Evolutionary conservation across 2,113 vertebrate genomes (phyloP).

Genomic region (Trachemys scripta): DNA sequence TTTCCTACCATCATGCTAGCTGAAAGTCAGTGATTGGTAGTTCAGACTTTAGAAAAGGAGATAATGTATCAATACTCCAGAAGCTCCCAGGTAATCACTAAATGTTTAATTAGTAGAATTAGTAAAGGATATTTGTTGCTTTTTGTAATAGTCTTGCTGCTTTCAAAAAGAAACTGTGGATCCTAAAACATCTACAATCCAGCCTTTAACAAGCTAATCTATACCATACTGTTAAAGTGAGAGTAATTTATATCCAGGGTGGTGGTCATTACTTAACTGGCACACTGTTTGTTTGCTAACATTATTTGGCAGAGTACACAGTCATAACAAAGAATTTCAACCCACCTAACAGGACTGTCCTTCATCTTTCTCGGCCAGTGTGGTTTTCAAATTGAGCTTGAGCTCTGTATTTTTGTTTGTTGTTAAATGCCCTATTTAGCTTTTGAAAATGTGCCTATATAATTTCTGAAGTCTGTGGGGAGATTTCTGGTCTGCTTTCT

Average conservation of each 20-base stretch:
- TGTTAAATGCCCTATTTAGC: constrained; percentile 69
- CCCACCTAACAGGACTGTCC: constrained; percentile 19
- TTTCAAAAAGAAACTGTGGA: background rate
- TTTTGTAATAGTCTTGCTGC: background rate
- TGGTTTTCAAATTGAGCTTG: constrained; percentile 53
- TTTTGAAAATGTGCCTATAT: constrained; percentile 43
- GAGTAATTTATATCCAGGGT: background rate
- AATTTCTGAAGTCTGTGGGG: constrained; percentile 48
- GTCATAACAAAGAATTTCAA: constrained; percentile 33
- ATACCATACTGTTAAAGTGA: background rate
- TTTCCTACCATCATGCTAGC: background rate
- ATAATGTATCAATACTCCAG: background rate
- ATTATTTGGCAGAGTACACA: constrained; percentile 25
- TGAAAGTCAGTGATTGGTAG: background rate
- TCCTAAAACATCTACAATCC: background rate
- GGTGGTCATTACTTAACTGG: background rate
- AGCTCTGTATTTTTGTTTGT: constrained; percentile 66
- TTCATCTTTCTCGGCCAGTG: constrained; percentile 21
- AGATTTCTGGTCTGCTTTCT: constrained; percentile 65
- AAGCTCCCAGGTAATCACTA: background rate
- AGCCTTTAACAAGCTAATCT: background rate
- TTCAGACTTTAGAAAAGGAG: background rate
- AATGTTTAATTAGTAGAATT: background rate
- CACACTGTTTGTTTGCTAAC: background rate
- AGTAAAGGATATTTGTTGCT: background rate